Base-by-base conservation (phyloP, 2,888 invertebrate genomes). In the Papilio elwesi region DNA sequence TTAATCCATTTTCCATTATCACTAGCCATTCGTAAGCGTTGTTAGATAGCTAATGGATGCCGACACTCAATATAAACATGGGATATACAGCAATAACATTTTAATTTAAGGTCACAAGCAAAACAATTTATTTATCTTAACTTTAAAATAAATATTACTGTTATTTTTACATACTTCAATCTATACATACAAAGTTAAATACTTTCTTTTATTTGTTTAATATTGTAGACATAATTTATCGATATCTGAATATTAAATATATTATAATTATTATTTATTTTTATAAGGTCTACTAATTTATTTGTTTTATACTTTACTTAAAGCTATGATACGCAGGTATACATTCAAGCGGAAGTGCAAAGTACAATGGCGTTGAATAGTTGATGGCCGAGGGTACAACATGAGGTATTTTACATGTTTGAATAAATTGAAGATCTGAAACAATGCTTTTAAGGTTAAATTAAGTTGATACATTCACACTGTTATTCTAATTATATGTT, bases 1-100 rank as follows among this genome's bases (percentile, higher is more conserved):
- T 67, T 68, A 73, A 73, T 64, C 72, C 68, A 49, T 64, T 73
- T 73, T 68, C 72, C 72, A 73, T 73, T 73, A 73, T 68, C 72
- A 64, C 55, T 65, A 68, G 68, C 68, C 52, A 49, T 49, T 68
- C 26, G 63, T 73, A 72, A 68, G 64, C 55, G 38, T 51, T 57
- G 36, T 38, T 67, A 53, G 53, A 63, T 65, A 57, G 65, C 65
- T 71, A 68, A 68, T 68, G 68, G 66, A 67, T 43, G 43, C 53
- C 9, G 51, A 67, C 51, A 52, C 66, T 67, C 53, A 16, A 47
- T 53, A 53, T 53, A 67, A 38, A 38, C 53, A 67, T 15, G 13
- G 13, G 36, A 16, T 38, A 43, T 62, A 26, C 51, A 51, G 7
- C 16, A 59, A 59, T n/a, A 59, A 59, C 26, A 59, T 38, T 15